Evolutionary conservation across 1,140 invertebrate species (phyloP).

Genomic region (Leptinotarsa undecemlineata): DNA sequence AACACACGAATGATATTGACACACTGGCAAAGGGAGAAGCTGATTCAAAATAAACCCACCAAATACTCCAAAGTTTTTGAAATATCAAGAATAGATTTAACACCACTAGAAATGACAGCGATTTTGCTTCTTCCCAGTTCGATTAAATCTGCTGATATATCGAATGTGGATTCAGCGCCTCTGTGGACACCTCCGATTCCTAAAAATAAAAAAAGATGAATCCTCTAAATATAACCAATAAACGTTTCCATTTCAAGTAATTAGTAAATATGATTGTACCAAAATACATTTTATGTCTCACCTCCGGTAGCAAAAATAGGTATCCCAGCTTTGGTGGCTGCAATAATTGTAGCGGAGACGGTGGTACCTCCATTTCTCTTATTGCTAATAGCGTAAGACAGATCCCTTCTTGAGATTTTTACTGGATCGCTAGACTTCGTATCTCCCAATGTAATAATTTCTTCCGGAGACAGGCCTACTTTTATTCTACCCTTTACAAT

Average conservation of each 20-base stretch:
- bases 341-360: conserved; percentile 90
- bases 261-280: background rate
- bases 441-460: conserved; percentile 68
- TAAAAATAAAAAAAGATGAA: conserved; percentile 25
- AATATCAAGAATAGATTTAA: conserved; percentile 98
- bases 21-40: too few species aligned
- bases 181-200: conserved; percentile 94
- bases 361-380: conserved; percentile 90
- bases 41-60: conserved; percentile 57
- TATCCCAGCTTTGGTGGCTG: conserved; percentile 80
- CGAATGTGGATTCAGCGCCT: conserved; percentile 79
- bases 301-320: conserved; percentile 92
- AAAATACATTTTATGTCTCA: conserved; percentile 39
- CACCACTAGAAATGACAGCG: conserved; percentile 90
- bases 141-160: conserved; percentile 92
- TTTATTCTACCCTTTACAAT: conserved; percentile 83
- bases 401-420: conserved; percentile 87
- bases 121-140: conserved; percentile 87
- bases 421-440: conserved; percentile 58
- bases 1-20: too few species aligned
- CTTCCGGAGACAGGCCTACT: conserved; percentile 72
- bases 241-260: background rate
- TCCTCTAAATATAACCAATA: too few species aligned
- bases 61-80: conserved; percentile 91
- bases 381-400: conserved; percentile 75